Percentiles rank a stretch among this genome's conserved stretches.
phyloP scores from a whole-genome alignment of 2,113 vertebrate genomes.

The Phylloscopus trochilus region DNA sequence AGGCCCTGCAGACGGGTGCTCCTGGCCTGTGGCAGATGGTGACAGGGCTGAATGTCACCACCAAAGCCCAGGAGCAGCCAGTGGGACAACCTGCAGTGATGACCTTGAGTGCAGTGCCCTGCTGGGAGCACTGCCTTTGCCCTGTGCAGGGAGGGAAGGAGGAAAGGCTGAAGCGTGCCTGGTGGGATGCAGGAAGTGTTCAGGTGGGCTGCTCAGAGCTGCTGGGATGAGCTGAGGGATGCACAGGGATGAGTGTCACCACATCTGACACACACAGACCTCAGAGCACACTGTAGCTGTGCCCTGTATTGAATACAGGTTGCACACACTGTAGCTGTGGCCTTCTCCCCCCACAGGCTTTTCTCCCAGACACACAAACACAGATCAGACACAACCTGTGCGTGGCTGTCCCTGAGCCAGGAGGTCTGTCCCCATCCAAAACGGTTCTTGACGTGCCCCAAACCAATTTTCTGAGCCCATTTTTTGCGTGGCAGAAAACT shows the following conservation, averaged over 20 bases:
- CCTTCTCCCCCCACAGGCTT: neutral
- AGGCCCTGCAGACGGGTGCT: neutral
- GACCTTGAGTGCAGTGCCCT: neutral
- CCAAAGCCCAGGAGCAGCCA: neutral
- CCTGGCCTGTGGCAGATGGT: neutral
- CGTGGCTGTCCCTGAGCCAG: rapidly evolving
- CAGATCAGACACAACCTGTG: rapidly evolving
- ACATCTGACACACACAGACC: rapidly evolving
- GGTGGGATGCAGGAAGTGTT: rapidly evolving
- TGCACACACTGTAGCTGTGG: rapidly evolving
- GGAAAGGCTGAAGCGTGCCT: neutral
- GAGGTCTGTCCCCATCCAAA: neutral
- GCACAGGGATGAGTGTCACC: rapidly evolving
- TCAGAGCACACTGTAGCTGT: neutral
- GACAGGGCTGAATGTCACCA: neutral
- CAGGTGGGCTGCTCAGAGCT: neutral
- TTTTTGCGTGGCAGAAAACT: neutral
- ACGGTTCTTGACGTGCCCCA: rapidly evolving
- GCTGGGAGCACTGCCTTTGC: neutral
- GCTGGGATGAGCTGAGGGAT: neutral
- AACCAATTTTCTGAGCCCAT: neutral
- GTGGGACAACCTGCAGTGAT: neutral
- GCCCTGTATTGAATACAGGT: rapidly evolving
- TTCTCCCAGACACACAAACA: neutral
- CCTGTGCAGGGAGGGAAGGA: neutral